These are phyloP conservation scores for Nothocercus julius DNA, from an alignment of 2,113 vertebrate genomes.

Conservation along the genomic window DNA sequence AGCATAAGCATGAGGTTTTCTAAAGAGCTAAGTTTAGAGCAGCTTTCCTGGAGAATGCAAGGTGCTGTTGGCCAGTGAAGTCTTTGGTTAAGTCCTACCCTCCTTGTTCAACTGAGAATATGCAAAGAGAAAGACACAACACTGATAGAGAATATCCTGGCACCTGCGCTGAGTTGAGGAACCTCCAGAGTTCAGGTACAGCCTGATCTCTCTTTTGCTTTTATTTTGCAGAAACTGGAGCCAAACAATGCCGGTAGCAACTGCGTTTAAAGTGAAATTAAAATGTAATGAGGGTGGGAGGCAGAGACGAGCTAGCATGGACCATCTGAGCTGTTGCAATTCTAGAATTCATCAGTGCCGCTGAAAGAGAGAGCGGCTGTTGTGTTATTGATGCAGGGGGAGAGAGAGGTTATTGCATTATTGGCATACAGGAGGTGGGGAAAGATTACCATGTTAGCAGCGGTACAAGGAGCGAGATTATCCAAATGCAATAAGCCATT, in stretches of 20 bases:
- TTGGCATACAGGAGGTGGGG: conserved; percentile 59
- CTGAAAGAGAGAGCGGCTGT: conserved; percentile 31
- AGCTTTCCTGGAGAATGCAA: background rate
- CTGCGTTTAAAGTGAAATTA: conserved; percentile 60
- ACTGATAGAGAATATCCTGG: background rate
- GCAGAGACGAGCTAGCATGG: background rate
- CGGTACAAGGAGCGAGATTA: conserved; percentile 43
- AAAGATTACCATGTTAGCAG: conserved; percentile 49
- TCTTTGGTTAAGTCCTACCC: background rate
- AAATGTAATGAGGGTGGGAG: conserved; percentile 61
- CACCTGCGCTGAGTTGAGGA: background rate
- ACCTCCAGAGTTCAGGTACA: background rate
- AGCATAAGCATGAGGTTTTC: background rate
- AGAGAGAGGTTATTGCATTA: conserved; percentile 58
- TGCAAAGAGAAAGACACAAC: background rate
- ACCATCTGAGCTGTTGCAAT: conserved; percentile 66
- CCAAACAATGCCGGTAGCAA: conserved; percentile 40
- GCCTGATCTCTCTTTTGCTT: background rate
- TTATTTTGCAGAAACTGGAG: conserved; percentile 18
- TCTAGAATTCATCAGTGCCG: conserved; percentile 24
- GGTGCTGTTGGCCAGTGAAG: background rate
- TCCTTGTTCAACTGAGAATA: background rate
- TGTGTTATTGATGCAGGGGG: conserved; percentile 46
- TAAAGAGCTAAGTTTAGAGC: background rate
- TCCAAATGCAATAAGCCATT: conserved; percentile 64